These are phyloP conservation scores for Eulemur albifrons DNA, from an alignment of 2,797 vertebrate species.

Conservation along the genomic window DNA sequence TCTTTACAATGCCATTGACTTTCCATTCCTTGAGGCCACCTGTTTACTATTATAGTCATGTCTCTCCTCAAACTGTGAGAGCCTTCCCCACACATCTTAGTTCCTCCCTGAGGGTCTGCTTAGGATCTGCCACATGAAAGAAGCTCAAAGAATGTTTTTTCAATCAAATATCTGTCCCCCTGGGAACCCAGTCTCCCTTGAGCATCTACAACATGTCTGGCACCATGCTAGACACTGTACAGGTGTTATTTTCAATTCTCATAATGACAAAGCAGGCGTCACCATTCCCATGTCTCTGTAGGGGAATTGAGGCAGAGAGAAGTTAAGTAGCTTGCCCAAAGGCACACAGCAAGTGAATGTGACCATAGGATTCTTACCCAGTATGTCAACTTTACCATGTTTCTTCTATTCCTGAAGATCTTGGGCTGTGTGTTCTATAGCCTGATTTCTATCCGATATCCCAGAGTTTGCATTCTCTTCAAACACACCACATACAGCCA, in stretches of 20 bases:
- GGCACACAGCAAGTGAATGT: not conserved
- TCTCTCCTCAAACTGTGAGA: not conserved
- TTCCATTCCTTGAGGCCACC: not conserved
- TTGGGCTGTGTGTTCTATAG: not conserved
- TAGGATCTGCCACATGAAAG: not conserved
- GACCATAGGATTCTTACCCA: not conserved
- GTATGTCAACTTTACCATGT: not conserved
- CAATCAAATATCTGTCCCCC: not conserved
- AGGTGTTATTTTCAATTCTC: not conserved
- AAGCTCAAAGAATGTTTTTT: not conserved
- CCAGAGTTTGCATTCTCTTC: not conserved
- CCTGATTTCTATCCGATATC: not conserved
- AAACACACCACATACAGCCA: not conserved
- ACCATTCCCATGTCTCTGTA: not conserved
- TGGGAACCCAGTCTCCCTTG: not conserved
- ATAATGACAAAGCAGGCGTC: not conserved
- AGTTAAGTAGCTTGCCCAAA: not conserved
- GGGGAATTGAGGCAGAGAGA: not conserved
- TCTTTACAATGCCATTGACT: not conserved
- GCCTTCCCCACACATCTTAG: not conserved
- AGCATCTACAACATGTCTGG: not conserved
- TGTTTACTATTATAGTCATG: not conserved
- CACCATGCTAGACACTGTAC: not conserved
- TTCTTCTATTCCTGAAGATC: not conserved
- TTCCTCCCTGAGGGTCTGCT: not conserved